Conservation (phyloP, 2,888 invertebrate genomes). For the Deilephila porcellus region DNA sequence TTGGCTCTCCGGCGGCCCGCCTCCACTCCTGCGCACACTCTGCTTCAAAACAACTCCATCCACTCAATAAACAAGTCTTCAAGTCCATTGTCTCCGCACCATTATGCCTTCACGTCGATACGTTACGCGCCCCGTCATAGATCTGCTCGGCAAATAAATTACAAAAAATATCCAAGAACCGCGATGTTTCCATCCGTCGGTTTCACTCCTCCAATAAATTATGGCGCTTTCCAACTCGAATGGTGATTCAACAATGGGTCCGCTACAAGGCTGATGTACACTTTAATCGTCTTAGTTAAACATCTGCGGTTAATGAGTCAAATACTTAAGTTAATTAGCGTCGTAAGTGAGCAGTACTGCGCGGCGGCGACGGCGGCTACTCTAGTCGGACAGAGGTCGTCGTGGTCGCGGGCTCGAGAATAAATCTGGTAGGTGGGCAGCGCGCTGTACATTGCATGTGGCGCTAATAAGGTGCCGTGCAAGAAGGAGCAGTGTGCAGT, state of each 20-base stretch:
- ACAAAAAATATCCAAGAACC: slow-evolving; percentile 17
- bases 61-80: slow-evolving; percentile 81
- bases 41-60: slow-evolving; percentile 81
- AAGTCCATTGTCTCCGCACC: slow-evolving; percentile 78
- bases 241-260: slow-evolving; percentile 30
- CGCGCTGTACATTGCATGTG: slow-evolving; percentile 66
- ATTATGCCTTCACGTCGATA: slow-evolving; percentile 74
- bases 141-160: slow-evolving; percentile 39
- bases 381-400: slow-evolving; percentile 24
- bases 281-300: slow-evolving; percentile 26
- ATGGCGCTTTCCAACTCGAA: slow-evolving; percentile 32
- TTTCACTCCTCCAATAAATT: slow-evolving; percentile 44
- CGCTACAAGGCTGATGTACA: slow-evolving; percentile 25
- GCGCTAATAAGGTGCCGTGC: slow-evolving; percentile 58
- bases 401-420: slow-evolving; percentile 17
- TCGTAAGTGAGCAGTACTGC: slow-evolving; percentile 25
- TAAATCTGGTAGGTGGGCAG: slow-evolving; percentile 46
- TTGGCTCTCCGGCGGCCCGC: slow-evolving; percentile 78
- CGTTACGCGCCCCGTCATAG: slow-evolving; percentile 69
- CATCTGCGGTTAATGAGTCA: slow-evolving; percentile 25
- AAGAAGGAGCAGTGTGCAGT: slow-evolving; percentile 28
- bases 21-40: slow-evolving; percentile 79
- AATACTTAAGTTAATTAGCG: slow-evolving; percentile 23
- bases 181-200: slow-evolving; percentile 32
- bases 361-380: slow-evolving; percentile 14